Conservation (phyloP, 2,113 vertebrate genomes). For the Podocnemis expansa region DNA sequence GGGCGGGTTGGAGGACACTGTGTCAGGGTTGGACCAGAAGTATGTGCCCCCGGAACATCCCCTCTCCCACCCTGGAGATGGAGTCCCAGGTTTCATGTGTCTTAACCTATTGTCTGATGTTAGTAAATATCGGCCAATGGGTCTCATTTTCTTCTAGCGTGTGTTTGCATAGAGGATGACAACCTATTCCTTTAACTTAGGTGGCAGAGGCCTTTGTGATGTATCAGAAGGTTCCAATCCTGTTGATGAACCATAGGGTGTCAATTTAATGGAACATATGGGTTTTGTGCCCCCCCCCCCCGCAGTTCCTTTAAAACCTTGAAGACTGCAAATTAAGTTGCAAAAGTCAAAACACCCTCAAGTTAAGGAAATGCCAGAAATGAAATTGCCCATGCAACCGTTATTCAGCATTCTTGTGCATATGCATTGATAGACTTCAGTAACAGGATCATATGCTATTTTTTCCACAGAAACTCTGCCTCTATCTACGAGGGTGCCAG, state of each 20-base stretch:
- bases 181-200: not conserved
- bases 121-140: not conserved
- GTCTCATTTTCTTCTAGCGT: not conserved
- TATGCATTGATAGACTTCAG: not conserved
- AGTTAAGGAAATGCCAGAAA: not conserved
- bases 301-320: not conserved
- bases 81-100: not conserved
- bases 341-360: not conserved
- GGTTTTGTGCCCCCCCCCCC: too few relatives aligned
- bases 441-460: not conserved
- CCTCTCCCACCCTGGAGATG: not conserved
- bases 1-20: not conserved
- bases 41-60: not conserved
- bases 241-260: not conserved
- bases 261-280: not conserved
- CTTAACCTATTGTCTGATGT: not conserved
- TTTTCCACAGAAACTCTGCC: not conserved
- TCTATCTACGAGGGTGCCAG: not conserved
- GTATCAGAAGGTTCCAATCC: not conserved
- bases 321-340: not conserved
- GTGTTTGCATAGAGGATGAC: not conserved
- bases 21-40: not conserved
- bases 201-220: not conserved
- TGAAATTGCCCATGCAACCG: not conserved
- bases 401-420: not conserved